Evolutionary conservation across 2,888 invertebrate species (phyloP).

Genomic region (Ectobius pallidus): DNA sequence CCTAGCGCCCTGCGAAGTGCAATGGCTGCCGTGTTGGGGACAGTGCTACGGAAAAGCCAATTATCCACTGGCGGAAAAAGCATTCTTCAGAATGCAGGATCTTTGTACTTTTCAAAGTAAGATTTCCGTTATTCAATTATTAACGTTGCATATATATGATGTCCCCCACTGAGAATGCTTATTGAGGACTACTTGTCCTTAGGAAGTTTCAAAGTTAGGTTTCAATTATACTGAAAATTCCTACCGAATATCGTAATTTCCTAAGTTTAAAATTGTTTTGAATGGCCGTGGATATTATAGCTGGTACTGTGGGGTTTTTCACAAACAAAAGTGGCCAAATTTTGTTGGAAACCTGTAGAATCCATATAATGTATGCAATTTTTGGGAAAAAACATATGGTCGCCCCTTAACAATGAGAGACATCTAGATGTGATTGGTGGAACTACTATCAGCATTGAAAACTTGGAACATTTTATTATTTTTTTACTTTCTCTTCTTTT

Average conservation of each 20-base stretch:
- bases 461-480: no score
- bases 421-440: no score
- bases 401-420: no score
- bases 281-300: no score
- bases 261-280: background rate
- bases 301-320: no score
- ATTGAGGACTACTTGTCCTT: background rate
- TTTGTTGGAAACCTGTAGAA: no score
- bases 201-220: background rate
- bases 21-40: constrained; percentile 56
- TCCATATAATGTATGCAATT: no score
- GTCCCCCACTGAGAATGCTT: background rate
- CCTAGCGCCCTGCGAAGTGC: no score
- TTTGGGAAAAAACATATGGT: no score
- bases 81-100: constrained; percentile 59
- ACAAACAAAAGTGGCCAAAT: no score
- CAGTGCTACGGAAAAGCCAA: constrained; percentile 64
- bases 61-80: constrained; percentile 55
- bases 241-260: background rate
- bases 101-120: constrained; percentile 62
- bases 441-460: no score
- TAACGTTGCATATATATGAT: background rate
- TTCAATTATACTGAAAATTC: background rate
- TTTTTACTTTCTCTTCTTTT: no score
- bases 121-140: constrained; percentile 46